Evolutionary conservation across 1,140 invertebrate genomes (phyloP), one percentile per base, ranked within the genome.

Genomic region (Formica selysi): DNA sequence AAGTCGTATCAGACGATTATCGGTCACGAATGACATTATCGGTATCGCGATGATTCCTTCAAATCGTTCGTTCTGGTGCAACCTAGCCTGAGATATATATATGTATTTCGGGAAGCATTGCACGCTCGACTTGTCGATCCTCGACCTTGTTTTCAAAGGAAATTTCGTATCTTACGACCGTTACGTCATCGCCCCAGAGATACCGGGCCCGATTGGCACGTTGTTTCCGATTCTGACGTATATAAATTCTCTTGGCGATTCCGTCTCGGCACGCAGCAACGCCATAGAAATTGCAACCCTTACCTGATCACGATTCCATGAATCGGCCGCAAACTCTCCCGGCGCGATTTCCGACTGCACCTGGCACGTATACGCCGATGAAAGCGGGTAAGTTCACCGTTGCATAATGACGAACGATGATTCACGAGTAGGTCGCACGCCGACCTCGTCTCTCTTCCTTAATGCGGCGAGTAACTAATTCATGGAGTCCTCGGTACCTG

Each of bases 221-320:
- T 88, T 51, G 36, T 88, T 89, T 88, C 88, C 87, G 76, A 83
- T 80, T 73, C 64, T 76, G 80, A 84, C 59, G 44, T 61, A 51
- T 84, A 84, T 51, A 51, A 51, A 76, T 64, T 64, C 59, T 76
- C 71, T 41, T 13, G 71, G n/a, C 4, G 44, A 16, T 26, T 36
- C n/a, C 51, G 38, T 54, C 44, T 54, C 16, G 48, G 48, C 32
- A 36, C 10, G 76, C 76, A 19, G 61, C 61, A 41, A 79, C 13
- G 36, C 41, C 36, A 73, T 59, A 26, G 38, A 81, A 59, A 59
- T 81, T 32, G 61, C 16, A 3, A 51, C 8, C 6, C 51, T 76
- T 38, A 89, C 84, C 84, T 70, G 79, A 70, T 81, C 51, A 83
- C 71, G 41, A 32, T 54, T 59, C n/a, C n/a, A 73, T 48, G 87